Evolutionary conservation across 2,113 vertebrate genomes (phyloP), one percentile per base, ranked within the genome.

Genomic region (Micronycteris hirsuta): DNA sequence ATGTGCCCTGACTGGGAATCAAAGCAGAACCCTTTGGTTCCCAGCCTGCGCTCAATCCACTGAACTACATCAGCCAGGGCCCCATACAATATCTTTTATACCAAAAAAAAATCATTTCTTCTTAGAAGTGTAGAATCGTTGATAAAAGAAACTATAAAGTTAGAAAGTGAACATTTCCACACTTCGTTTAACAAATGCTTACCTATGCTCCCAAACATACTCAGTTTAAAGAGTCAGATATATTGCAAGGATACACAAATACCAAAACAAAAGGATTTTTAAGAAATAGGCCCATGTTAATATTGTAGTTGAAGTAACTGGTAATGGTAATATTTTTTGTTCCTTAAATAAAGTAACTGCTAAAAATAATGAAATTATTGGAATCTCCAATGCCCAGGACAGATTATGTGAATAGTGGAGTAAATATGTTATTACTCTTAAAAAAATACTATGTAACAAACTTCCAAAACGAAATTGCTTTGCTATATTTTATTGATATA

Each of bases 401-500:
- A 85, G 45, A 76, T 56, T 38, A 91, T 56, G 20, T 36, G n/a
- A 89, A 81, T 7, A 85, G 22, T 26, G 47, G 65, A 89, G 52
- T 31, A 71, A 71, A 38, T 91, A 7, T 38, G 43, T 15, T 67
- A 22, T 86, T 85, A 45, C 22, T 90, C 20, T 89, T 94, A 31
- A 63, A 63, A 77, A 91, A 97, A 11, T 36, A 68, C 38, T 80
- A 81, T 47, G 24, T 85, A 92, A 96, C 61, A 93, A 96, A 95
- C 36, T 82, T 91, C 45, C 63, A 86, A 92, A 96, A 89, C 73
- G 33, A 89, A 93, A 78, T 11, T 70, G 49, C 36, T 67, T 93
- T 91, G 56, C 33, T 77, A 3, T 87, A 94, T 82, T 97, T 97
- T 96, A 95, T 89, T 96, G 81, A 89, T 38, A 97, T 73, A 95